These are phyloP conservation scores for Nyctereutes procyonoides DNA, from an alignment of 2,113 vertebrate species.

Conservation along the genomic window DNA sequence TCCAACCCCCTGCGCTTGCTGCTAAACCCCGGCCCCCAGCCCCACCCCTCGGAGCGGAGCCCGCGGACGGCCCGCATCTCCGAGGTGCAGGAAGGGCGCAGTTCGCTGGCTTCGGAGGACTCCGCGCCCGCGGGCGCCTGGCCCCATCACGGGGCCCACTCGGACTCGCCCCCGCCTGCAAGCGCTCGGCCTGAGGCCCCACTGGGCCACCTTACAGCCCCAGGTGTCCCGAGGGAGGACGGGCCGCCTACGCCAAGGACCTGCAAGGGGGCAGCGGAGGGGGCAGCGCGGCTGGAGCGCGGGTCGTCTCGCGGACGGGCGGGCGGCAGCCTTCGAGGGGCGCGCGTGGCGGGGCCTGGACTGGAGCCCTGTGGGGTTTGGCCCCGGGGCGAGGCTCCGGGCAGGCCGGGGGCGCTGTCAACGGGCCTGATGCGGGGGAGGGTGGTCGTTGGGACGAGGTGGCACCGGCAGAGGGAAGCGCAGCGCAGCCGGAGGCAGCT, in stretches of 20 bases:
- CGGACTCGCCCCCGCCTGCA: background rate
- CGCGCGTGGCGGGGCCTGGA: background rate
- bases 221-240: background rate
- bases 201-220: too few relatives aligned
- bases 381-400: background rate
- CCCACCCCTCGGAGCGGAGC: background rate
- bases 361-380: background rate
- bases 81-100: slow-evolving; percentile 64
- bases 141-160: slow-evolving; percentile 43
- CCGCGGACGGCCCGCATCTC: background rate
- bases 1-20: slow-evolving; percentile 71
- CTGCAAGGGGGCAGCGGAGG: background rate
- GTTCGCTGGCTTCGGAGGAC: slow-evolving; percentile 67
- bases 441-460: background rate
- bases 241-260: background rate
- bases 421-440: accelerated
- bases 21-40: slow-evolving; percentile 65
- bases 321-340: background rate
- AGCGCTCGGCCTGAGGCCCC: background rate
- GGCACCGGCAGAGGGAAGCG: background rate
- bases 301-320: background rate
- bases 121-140: slow-evolving; percentile 78
- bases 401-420: accelerated
- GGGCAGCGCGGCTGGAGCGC: background rate
- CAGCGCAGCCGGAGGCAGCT: too few relatives aligned